Base-by-base conservation (phyloP, 2,888 invertebrate species). In the Chaetoderma sp. region DNA sequence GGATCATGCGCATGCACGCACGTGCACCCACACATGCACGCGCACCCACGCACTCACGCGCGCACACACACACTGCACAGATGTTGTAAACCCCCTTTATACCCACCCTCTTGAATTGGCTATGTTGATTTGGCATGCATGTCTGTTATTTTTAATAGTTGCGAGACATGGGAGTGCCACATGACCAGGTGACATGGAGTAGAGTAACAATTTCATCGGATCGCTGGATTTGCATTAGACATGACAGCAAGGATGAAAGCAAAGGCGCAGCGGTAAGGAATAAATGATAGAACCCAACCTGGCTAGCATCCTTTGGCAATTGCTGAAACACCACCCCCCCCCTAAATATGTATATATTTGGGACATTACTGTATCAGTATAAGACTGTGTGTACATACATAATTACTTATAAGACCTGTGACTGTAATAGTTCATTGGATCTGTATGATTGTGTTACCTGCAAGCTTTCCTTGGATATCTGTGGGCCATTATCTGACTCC, bases 201-300 rank as follows among this genome's bases (percentile, higher is more conserved):
- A 68, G 84, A 30, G 84, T 84, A n/a, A 82, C 83, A n/a, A 76
- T 85, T 75, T 78, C 80, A 39, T 83, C 84, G 25, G 84, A 85
- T 68, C 74, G 75, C 33, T 83, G 83, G 83, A 83, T 85, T 60
- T 78, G 84, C 45, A 77, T 84, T 4, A 72, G 85, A n/a, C 83
- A 85, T 75, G 79, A 78, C 47, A 73, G 58, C 60, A 74, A 72
- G 18, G 73, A 75, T 36, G 77, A 79, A 52, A 36, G 30, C 56
- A 56, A n/a, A n/a, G 23, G 49, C 16, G n/a, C 59, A 27, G 49
- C 25, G 30, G 21, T 16, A 8, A 10, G 25, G 36, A 13, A 13
- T 5, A 16, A 1, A 2, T 5, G n/a, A 6, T 21, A 36, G 1
- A 50, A 5, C 28, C 33, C 39, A 18, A 28, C 21, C 18, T 27